Conservation (phyloP, 2,797 vertebrate genomes). For the Sphenodon punctatus region DNA sequence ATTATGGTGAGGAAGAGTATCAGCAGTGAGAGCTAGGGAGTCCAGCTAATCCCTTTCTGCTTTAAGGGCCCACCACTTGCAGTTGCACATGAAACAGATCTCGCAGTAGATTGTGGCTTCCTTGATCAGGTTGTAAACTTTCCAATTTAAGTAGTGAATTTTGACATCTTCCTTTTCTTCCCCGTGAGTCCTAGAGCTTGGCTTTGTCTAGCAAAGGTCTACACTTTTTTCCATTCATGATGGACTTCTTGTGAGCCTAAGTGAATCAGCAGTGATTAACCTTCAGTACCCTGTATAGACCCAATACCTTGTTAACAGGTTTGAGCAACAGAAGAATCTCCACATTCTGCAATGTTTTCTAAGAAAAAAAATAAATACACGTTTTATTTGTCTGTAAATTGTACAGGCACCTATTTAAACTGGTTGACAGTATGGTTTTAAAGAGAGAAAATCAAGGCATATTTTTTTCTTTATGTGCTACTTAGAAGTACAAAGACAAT, state of each 20-base stretch:
- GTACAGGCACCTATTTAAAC: not conserved
- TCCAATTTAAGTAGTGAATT: too few species aligned
- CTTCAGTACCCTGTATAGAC: not conserved
- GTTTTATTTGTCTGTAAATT: conserved; percentile 8
- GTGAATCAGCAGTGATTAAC: too few species aligned
- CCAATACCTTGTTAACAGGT: not conserved
- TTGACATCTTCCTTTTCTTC: too few species aligned
- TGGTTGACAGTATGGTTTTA: not conserved
- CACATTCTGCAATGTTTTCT: not conserved
- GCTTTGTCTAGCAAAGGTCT: not conserved
- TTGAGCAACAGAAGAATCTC: not conserved
- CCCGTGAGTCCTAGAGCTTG: too few species aligned
- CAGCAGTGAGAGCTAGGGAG: too few species aligned
- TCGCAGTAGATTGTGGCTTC: too few species aligned
- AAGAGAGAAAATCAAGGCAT: not conserved
- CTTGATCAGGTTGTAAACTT: too few species aligned
- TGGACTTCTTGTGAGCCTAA: not conserved
- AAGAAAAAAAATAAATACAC: not conserved
- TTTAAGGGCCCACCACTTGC: too few species aligned
- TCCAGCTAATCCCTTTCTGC: too few species aligned
- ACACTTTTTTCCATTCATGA: not conserved
- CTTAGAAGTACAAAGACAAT: not conserved
- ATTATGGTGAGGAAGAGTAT: too few species aligned
- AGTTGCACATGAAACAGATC: too few species aligned
- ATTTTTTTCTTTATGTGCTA: not conserved